A percentile compares a stretch with the other conserved stretches of the same genome.
Evolutionary conservation across 2,797 vertebrate species (phyloP).

Genomic region (Spatula versicolor): DNA sequence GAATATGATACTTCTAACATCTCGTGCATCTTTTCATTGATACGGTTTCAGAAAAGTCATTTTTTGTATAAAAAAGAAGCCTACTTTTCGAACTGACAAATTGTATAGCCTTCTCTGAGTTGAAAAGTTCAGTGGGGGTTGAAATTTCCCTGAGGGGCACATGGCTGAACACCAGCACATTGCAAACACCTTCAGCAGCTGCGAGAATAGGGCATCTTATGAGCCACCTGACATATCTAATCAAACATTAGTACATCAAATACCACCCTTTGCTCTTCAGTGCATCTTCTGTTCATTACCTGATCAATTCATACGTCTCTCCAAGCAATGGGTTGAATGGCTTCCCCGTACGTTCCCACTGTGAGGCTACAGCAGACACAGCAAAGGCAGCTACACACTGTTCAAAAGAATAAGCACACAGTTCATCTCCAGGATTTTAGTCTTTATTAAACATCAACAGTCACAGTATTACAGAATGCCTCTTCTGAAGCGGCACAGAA

Average conservation of each 20-base stretch:
- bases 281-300: slow-evolving; percentile 77
- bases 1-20: background rate
- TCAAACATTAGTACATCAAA: background rate
- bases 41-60: background rate
- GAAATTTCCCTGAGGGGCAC: background rate
- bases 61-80: background rate
- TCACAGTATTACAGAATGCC: background rate
- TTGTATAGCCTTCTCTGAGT: background rate
- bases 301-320: slow-evolving; percentile 94
- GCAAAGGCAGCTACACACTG: slow-evolving; percentile 97
- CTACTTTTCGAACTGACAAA: background rate
- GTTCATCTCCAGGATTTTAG: background rate
- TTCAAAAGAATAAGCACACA: background rate
- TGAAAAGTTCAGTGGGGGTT: background rate
- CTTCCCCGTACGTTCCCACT: slow-evolving; percentile 98
- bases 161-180: fast-evolving
- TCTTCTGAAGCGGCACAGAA: background rate
- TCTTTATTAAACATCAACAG: background rate
- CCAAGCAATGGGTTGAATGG: slow-evolving; percentile 97
- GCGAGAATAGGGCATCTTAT: background rate
- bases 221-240: background rate
- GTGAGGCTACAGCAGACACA: slow-evolving; percentile 96
- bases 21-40: background rate
- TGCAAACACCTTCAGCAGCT: background rate
- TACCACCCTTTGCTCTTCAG: background rate